phyloP scores from a whole-genome alignment of 2,113 vertebrate genomes.

The Acrocephalus kingi region DNA sequence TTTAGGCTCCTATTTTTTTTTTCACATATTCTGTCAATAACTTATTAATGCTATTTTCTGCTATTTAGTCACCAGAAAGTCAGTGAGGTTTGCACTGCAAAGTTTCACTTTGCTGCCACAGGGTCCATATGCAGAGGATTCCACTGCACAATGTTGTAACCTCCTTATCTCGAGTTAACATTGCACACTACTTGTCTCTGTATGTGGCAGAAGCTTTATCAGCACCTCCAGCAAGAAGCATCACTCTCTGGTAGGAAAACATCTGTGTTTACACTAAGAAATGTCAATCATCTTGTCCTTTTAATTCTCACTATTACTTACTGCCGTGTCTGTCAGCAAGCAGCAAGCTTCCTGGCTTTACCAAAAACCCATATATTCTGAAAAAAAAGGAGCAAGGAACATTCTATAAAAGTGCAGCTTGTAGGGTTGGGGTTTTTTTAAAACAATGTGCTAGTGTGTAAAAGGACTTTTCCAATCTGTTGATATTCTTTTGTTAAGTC shows the following conservation, averaged over 20 bases:
- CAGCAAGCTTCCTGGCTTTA: neutral
- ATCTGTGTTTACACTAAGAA: conserved; percentile 34
- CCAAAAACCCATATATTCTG: neutral
- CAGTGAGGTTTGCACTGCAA: neutral
- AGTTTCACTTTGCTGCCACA: neutral
- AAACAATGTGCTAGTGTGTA: neutral
- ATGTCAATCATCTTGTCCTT: neutral
- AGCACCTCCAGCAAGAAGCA: conserved; percentile 27
- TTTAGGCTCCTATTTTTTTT: neutral
- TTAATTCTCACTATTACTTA: conserved; percentile 29
- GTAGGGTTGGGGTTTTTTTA: neutral
- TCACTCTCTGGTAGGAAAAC: conserved; percentile 10
- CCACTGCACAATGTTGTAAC: neutral
- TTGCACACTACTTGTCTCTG: neutral
- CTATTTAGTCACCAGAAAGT: neutral
- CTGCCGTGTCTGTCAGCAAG: neutral
- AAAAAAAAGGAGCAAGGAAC: neutral
- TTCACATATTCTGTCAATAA: neutral
- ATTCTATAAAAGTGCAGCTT: neutral
- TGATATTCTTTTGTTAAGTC: neutral
- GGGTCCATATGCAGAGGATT: conserved; percentile 11
- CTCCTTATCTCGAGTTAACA: conserved; percentile 47
- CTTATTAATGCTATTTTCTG: neutral
- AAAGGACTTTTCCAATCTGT: neutral
- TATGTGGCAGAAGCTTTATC: conserved; percentile 43